phyloP scores from a whole-genome alignment of 2,797 vertebrate species.

The Octomys mimax region DNA sequence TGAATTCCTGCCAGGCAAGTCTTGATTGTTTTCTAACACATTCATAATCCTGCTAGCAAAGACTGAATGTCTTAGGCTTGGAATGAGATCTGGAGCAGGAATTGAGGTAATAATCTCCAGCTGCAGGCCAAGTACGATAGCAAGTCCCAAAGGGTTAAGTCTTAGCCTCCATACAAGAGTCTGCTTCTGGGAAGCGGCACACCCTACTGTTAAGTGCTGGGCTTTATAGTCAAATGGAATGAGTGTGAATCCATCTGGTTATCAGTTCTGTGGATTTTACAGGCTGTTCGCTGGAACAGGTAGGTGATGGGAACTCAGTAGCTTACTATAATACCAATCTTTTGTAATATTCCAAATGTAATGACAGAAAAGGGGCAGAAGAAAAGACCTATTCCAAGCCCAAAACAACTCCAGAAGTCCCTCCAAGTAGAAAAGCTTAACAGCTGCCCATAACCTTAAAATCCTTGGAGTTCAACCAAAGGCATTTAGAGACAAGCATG shows the following conservation, averaged over 20 bases:
- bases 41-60: background rate
- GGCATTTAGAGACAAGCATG: background rate
- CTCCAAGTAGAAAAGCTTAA: background rate
- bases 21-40: slow-evolving; percentile 27
- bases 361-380: background rate
- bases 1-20: slow-evolving; percentile 15
- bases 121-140: background rate
- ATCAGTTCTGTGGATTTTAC: background rate
- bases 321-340: background rate
- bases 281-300: background rate
- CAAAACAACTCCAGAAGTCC: background rate
- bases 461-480: slow-evolving; percentile 11
- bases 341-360: background rate
- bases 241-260: background rate
- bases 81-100: background rate
- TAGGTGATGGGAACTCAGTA: background rate
- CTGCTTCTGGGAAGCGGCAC: background rate
- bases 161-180: background rate
- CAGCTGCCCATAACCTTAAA: background rate
- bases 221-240: background rate
- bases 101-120: too few relatives aligned
- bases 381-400: background rate
- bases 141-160: background rate
- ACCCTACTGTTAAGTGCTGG: background rate
- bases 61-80: background rate